Conservation (phyloP, 2,113 vertebrate genomes). For the Empidonax alnorum region DNA sequence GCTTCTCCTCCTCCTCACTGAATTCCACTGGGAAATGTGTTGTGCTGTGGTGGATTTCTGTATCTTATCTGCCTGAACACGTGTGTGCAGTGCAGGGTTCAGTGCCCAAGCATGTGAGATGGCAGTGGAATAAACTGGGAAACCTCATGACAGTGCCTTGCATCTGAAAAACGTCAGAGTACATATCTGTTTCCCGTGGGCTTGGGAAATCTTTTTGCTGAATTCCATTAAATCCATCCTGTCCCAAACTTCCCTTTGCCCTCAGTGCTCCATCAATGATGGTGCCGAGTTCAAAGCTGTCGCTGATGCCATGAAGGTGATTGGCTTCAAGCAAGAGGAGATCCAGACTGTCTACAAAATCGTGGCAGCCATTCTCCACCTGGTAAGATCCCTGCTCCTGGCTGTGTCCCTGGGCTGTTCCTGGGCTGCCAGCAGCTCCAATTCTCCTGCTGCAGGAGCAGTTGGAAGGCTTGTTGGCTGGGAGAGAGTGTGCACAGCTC, state of each 20-base stretch:
- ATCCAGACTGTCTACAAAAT: slow-evolving; percentile 95
- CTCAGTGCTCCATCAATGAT: slow-evolving; percentile 89
- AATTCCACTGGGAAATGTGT: not conserved
- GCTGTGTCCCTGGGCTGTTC: not conserved
- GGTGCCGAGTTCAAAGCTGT: slow-evolving; percentile 92
- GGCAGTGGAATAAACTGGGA: not conserved
- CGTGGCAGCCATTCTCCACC: slow-evolving; percentile 91
- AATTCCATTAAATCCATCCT: not conserved
- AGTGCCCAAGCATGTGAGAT: accelerated
- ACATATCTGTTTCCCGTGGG: not conserved
- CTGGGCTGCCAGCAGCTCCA: not conserved
- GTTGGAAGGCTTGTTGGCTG: not conserved
- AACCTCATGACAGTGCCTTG: not conserved
- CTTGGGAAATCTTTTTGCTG: not conserved
- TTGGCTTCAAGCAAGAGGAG: slow-evolving; percentile 94
- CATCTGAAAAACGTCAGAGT: not conserved
- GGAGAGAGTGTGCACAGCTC: not conserved
- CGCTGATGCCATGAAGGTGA: slow-evolving; percentile 95
- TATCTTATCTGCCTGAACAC: not conserved
- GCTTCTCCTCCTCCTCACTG: not conserved
- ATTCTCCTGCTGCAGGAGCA: not conserved
- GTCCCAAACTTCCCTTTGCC: not conserved
- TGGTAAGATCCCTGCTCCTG: slow-evolving; percentile 75
- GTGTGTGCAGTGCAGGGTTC: not conserved
- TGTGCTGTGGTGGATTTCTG: not conserved